Conservation (phyloP, 2,113 vertebrate species). For the Periophthalmus modestus region DNA sequence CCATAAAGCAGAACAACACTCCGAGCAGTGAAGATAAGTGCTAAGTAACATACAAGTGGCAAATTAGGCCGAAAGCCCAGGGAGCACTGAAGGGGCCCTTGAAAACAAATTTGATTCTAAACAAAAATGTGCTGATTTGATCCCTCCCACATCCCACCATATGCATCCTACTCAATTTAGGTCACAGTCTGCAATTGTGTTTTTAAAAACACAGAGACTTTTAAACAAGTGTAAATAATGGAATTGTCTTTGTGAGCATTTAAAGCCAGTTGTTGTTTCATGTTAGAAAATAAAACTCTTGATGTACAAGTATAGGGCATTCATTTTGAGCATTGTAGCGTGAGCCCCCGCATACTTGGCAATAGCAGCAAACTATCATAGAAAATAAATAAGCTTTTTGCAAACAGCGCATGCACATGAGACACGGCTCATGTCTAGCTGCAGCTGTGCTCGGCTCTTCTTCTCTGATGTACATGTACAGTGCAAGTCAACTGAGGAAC, state of each 20-base stretch:
- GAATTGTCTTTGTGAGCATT: neutral
- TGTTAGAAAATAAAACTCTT: neutral
- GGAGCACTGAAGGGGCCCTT: slow-evolving; percentile 18
- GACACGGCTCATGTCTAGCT: neutral
- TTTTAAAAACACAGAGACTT: neutral
- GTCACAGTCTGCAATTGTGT: neutral
- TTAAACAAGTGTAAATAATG: neutral
- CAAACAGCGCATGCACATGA: neutral
- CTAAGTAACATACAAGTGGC: slow-evolving; percentile 10
- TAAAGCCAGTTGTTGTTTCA: neutral
- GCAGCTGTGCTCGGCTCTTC: no score
- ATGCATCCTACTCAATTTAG: neutral
- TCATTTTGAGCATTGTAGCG: neutral
- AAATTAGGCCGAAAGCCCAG: slow-evolving; percentile 19
- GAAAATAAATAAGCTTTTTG: neutral
- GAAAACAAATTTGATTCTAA: slow-evolving; percentile 19
- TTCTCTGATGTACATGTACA: no score
- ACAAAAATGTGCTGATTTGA: slow-evolving; percentile 22
- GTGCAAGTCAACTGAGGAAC: neutral
- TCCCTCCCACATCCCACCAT: neutral
- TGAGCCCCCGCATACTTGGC: neutral
- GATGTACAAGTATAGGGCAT: neutral
- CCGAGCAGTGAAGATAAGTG: slow-evolving; percentile 15
- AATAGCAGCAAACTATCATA: neutral
- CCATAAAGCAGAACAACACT: slow-evolving; percentile 22